These are phyloP conservation scores for Nomada fucata DNA, from an alignment of 2,888 invertebrate genomes.

Conservation along the genomic window DNA sequence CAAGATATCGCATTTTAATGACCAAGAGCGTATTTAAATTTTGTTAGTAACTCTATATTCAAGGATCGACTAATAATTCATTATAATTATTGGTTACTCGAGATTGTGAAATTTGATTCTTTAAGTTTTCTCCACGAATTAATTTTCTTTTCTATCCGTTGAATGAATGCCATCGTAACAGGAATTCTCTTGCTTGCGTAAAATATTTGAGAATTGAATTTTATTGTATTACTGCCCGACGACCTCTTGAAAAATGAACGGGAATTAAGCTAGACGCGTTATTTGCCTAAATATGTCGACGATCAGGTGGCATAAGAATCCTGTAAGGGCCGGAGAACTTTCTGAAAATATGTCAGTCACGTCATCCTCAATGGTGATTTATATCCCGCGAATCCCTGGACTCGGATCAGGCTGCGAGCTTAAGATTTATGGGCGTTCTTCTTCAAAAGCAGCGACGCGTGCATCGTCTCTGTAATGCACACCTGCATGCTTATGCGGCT, in stretches of 20 bases:
- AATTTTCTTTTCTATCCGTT: no score
- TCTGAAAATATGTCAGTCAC: constrained; percentile 5
- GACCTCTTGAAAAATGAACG: not conserved
- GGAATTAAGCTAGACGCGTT: not conserved
- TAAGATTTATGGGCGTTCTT: constrained; percentile 20
- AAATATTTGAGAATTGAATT: not conserved
- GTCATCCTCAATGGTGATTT: constrained; percentile 18
- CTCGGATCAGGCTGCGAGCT: constrained; percentile 16
- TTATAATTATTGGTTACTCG: no score
- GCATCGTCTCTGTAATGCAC: constrained; percentile 18
- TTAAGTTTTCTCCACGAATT: no score
- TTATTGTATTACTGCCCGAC: no score
- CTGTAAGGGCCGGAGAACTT: not conserved
- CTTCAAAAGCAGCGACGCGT: not conserved
- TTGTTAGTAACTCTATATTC: no score
- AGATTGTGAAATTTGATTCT: no score
- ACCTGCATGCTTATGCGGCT: constrained; percentile 10
- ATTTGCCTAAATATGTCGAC: not conserved
- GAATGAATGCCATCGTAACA: not conserved
- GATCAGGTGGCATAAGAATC: not conserved
- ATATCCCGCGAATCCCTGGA: constrained; percentile 1
- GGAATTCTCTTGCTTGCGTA: not conserved
- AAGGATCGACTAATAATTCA: no score
- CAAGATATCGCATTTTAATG: no score
- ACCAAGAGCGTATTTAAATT: no score